Percentiles rank a stretch among this genome's conserved stretches.
Evolutionary conservation across 1,140 invertebrate genomes (phyloP).

Genomic region (Stegodyphus mimosarum): DNA sequence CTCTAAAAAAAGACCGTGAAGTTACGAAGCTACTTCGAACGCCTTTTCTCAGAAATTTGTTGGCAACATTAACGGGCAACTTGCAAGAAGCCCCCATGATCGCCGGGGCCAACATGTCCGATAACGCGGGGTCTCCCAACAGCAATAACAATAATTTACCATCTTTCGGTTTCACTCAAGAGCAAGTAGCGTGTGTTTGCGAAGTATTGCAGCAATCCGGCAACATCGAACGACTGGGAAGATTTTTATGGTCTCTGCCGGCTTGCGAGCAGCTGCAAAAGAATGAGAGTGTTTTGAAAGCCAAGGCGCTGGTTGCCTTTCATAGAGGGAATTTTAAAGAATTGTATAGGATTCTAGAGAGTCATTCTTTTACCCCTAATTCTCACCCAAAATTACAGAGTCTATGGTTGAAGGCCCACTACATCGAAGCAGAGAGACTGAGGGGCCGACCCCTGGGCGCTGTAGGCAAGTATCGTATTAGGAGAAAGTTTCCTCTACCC

Average conservation of each 20-base stretch:
- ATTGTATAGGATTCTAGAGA: conserved; percentile 94
- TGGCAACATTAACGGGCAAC: neutral
- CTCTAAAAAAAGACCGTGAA: neutral
- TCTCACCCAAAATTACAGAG: conserved; percentile 96
- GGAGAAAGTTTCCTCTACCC: conserved; percentile 94
- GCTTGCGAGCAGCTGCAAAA: conserved; percentile 95
- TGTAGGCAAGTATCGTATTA: conserved; percentile 93
- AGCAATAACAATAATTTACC: conserved; percentile 75
- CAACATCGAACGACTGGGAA: conserved; percentile 92
- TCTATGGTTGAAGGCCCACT: conserved; percentile 76
- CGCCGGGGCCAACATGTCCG: conserved; percentile 37
- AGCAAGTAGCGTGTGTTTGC: conserved; percentile 98
- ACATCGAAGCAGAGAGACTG: conserved; percentile 73
- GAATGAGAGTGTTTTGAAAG: conserved; percentile 95
- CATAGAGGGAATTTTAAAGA: conserved; percentile 96
- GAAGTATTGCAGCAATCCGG: conserved; percentile 98
- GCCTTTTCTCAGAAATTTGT: neutral
- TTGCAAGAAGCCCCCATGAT: neutral
- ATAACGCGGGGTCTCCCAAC: conserved; percentile 46
- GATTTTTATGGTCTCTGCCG: conserved; percentile 98
- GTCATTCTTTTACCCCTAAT: conserved; percentile 93
- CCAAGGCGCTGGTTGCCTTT: conserved; percentile 97
- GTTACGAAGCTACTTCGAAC: neutral
- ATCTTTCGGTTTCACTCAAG: conserved; percentile 96
- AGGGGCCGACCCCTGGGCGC: conserved; percentile 73